phyloP scores from a whole-genome alignment of 2,797 vertebrate genomes.

The Phoeniculus purpureus region DNA sequence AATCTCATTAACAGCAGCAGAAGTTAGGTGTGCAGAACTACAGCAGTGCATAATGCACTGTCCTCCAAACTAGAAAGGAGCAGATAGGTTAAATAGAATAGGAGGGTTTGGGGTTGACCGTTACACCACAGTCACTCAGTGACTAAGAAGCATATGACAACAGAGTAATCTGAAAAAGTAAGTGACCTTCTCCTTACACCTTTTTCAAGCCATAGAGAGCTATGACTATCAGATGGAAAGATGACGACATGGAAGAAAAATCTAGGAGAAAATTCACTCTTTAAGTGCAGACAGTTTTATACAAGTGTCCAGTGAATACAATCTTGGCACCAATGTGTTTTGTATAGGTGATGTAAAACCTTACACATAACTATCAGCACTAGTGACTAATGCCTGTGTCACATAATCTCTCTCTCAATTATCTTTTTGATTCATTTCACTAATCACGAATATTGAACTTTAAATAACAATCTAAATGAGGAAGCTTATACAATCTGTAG shows the following conservation, averaged over 20 bases:
- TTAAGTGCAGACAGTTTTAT: background rate
- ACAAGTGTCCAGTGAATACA: background rate
- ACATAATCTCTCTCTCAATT: slow-evolving; percentile 33
- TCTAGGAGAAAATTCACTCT: background rate
- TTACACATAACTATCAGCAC: background rate
- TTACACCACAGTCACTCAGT: background rate
- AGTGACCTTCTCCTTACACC: background rate
- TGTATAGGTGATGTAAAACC: background rate
- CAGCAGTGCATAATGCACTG: background rate
- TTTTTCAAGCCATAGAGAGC: background rate
- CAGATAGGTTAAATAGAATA: background rate
- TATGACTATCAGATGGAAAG: background rate
- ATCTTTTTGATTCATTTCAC: slow-evolving; percentile 50
- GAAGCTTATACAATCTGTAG: slow-evolving; percentile 43
- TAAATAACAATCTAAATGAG: slow-evolving; percentile 67
- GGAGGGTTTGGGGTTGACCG: background rate
- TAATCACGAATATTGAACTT: slow-evolving; percentile 68
- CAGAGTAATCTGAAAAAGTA: background rate
- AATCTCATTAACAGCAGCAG: background rate
- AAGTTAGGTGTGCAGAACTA: background rate
- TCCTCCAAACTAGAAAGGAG: background rate
- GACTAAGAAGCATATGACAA: slow-evolving; percentile 10
- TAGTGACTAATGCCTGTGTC: slow-evolving; percentile 52
- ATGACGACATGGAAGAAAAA: background rate
- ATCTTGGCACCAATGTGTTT: background rate